phyloP scores from a whole-genome alignment of 2,797 vertebrate species.

The Pelochelys cantorii region DNA sequence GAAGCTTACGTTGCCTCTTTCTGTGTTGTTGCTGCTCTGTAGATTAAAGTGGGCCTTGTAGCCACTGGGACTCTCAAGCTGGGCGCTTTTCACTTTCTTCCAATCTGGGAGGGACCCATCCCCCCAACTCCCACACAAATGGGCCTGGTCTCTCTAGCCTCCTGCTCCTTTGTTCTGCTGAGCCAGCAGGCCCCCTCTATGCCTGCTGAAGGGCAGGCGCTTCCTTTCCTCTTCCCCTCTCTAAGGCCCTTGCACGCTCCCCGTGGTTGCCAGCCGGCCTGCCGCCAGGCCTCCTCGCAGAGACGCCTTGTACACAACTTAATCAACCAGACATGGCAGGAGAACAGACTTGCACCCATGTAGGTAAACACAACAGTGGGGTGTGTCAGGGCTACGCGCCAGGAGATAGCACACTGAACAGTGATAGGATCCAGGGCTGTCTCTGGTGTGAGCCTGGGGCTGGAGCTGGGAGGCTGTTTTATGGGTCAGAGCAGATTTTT shows the following conservation, averaged over 20 bases:
- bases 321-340: neutral
- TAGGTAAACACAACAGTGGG: neutral
- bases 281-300: neutral
- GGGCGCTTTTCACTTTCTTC: neutral
- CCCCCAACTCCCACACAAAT: neutral
- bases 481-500: neutral
- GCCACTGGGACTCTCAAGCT: neutral
- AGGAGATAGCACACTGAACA: neutral
- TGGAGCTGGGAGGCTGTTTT: neutral
- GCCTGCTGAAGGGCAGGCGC: no score
- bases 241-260: fast-evolving
- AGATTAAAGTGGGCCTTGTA: neutral
- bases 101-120: neutral
- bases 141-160: neutral
- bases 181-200: neutral
- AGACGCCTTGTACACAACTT: fast-evolving
- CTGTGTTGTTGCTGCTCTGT: neutral
- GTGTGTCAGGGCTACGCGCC: neutral
- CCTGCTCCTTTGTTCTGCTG: neutral
- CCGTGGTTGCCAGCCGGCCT: neutral
- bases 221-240: neutral
- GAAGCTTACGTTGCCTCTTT: neutral
- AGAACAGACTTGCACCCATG: neutral
- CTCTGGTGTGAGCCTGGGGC: neutral
- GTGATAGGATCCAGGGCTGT: neutral